phyloP scores from a whole-genome alignment of 2,113 vertebrate genomes.

The Paradisaea rubra region DNA sequence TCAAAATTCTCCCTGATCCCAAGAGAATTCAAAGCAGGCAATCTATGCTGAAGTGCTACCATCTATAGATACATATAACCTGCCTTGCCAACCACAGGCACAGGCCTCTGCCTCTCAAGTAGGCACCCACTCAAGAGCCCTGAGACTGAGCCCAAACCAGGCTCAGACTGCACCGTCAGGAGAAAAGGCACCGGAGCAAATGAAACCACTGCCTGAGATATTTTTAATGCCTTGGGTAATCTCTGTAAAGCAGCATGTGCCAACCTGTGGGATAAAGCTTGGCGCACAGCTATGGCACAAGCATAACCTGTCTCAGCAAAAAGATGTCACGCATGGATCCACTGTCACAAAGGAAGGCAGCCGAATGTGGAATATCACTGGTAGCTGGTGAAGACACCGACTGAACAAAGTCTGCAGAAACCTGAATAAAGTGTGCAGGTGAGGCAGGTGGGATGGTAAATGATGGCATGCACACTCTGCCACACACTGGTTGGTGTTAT shows the following conservation, averaged over 20 bases:
- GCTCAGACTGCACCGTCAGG: background rate
- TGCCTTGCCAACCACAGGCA: background rate
- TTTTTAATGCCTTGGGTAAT: background rate
- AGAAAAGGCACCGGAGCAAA: background rate
- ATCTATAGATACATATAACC: background rate
- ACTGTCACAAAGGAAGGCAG: background rate
- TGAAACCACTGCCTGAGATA: background rate
- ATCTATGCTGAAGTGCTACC: background rate
- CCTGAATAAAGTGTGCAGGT: background rate
- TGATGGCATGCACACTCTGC: background rate
- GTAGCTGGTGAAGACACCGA: background rate
- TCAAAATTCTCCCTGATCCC: background rate
- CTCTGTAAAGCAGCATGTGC: background rate
- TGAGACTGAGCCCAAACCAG: background rate
- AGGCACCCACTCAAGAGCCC: background rate
- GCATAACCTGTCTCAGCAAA: background rate
- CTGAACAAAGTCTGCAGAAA: background rate
- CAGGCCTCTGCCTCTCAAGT: background rate
- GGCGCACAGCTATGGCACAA: background rate
- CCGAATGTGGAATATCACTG: rapidly evolving
- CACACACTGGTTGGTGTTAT: background rate
- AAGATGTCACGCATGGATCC: rapidly evolving
- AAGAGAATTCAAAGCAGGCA: background rate
- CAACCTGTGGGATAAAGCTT: background rate
- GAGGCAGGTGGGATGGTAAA: background rate